Percentiles rank a stretch among this genome's conserved stretches.
phyloP scores from a whole-genome alignment of 1,140 invertebrate species.

The Mactra quadrangularis region DNA sequence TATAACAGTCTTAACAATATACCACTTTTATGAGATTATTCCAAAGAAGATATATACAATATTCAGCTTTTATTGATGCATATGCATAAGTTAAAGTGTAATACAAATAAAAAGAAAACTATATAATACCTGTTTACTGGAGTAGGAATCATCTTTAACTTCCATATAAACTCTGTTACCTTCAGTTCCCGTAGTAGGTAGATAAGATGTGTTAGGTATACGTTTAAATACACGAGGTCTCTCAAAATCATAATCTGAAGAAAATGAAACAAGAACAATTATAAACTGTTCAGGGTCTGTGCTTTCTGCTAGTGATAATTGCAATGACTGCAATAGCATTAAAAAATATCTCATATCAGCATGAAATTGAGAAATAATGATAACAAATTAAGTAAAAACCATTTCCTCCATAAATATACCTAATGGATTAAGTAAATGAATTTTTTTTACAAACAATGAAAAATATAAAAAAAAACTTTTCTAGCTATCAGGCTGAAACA shows the following conservation, averaged over 20 bases:
- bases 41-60: no score
- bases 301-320: no score
- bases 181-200: constrained; percentile 73
- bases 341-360: no score
- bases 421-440: neutral
- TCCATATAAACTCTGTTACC: constrained; percentile 77
- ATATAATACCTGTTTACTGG: constrained; percentile 74
- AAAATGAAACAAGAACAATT: neutral
- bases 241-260: constrained; percentile 71
- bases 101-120: no score
- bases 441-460: neutral
- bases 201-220: constrained; percentile 73
- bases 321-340: no score
- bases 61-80: no score
- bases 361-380: neutral
- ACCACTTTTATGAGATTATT: no score
- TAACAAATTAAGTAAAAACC: neutral
- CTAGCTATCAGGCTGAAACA: no score
- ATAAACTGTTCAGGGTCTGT: no score
- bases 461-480: no score
- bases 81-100: no score
- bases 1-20: no score
- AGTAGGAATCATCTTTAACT: constrained; percentile 70
- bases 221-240: constrained; percentile 69
- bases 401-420: neutral